Percentiles rank a stretch among this genome's conserved stretches.
These are phyloP conservation scores for Blennius ocellaris DNA, from an alignment of 2,113 vertebrate species.

Conservation along the genomic window DNA sequence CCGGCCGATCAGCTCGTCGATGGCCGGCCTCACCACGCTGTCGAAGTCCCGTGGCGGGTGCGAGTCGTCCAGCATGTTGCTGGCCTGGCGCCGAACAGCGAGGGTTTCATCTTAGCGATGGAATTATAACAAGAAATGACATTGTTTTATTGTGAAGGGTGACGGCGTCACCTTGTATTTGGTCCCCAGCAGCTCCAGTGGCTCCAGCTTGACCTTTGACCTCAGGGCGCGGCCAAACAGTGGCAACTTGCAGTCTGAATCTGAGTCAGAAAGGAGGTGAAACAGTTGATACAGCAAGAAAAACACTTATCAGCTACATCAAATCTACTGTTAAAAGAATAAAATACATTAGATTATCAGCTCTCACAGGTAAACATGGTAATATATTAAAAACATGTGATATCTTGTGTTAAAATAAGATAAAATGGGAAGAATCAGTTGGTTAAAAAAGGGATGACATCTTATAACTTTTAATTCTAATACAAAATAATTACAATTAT, in stretches of 20 bases:
- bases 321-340: too few species aligned
- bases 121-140: background rate
- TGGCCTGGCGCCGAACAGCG: constrained; percentile 64
- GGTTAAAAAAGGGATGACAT: too few species aligned
- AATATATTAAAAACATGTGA: too few species aligned
- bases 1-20: constrained; percentile 79
- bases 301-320: too few species aligned
- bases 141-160: background rate
- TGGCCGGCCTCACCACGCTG: constrained; percentile 75
- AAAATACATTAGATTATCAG: too few species aligned
- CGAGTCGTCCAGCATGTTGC: constrained; percentile 80
- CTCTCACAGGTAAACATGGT: too few species aligned
- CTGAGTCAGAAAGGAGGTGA: constrained; percentile 45
- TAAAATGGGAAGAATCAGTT: too few species aligned
- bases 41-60: constrained; percentile 78
- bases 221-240: constrained; percentile 82
- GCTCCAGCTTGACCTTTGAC: constrained; percentile 82
- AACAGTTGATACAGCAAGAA: too few species aligned
- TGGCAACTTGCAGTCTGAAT: constrained; percentile 78
- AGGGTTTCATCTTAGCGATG: background rate
- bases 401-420: too few species aligned
- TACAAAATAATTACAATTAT: too few species aligned
- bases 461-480: too few species aligned
- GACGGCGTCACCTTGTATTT: constrained; percentile 78
- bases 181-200: constrained; percentile 76